Base-by-base conservation (phyloP, 1,140 invertebrate species). In the Drosophila tropicalis region DNA sequence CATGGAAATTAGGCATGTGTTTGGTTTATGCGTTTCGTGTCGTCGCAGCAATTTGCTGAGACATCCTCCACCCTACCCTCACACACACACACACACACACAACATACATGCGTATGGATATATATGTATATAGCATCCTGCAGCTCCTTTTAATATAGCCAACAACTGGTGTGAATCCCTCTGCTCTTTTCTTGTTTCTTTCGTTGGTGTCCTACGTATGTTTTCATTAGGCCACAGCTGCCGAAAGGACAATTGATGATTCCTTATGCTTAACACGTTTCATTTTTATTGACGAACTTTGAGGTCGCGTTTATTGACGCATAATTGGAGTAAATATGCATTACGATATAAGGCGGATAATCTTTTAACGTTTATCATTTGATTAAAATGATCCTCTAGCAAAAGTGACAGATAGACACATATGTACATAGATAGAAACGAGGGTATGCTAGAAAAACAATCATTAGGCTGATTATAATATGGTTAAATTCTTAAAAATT, bases 251-350 rank as follows among this genome's bases (percentile, higher is more conserved):
- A 51, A 51, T 51, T 51, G 60, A 73, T 73, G 75, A 78, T 78
- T 78, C 74, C 60, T 54, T 15, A 78, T 78, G 76, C 76, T 62
- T 44, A 55, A 75, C 76, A 78, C 76, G 76, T 78, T 75, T 75
- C 76, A 78, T 78, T 78, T 78, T 78, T 78, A 75, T 78, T 78
- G 76, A 78, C 72, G 57, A 78, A 75, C 72, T 78, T 51, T 78
- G 67, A 64, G 76, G 72, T 55, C 72, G 76, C 76, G 76, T 78
- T 78, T 78, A 78, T 78, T 78, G 72, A 66, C 76, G 76, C 76
- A 78, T 78, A 78, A 78, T 78, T 78, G 76, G 44, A 78, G 76
- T 78, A 78, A 75, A 78, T 75, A 78, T 78, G 56, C 17, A 58
- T 36, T 78, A 78, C 74, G 72, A 75, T 51, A 74, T 75, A 72